These are phyloP conservation scores for Hypsopygia costalis DNA, from an alignment of 2,888 invertebrate species.

Conservation along the genomic window DNA sequence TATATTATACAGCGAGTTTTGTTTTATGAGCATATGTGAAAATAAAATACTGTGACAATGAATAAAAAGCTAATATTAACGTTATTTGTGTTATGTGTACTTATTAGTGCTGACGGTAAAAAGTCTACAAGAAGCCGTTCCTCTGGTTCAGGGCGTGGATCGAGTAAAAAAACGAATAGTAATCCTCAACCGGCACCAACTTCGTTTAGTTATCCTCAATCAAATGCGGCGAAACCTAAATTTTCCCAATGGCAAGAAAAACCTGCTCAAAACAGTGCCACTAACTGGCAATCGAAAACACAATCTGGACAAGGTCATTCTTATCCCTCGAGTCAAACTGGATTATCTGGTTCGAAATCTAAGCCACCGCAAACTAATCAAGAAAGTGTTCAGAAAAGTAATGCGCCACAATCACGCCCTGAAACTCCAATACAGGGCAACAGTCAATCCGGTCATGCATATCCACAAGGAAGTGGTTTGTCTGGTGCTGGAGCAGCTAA, in stretches of 20 bases:
- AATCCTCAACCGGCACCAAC: slow-evolving; percentile 63
- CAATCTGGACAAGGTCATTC: slow-evolving; percentile 46
- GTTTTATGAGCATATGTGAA: neutral
- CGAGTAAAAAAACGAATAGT: slow-evolving; percentile 46
- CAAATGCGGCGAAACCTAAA: slow-evolving; percentile 52
- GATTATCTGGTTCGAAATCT: slow-evolving; percentile 50
- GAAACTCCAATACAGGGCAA: slow-evolving; percentile 28
- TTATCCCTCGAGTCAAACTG: slow-evolving; percentile 62
- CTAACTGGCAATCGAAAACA: slow-evolving; percentile 43
- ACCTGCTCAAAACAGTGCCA: slow-evolving; percentile 42
- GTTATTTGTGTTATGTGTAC: slow-evolving; percentile 33
- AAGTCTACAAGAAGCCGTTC: slow-evolving; percentile 60
- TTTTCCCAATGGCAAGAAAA: slow-evolving; percentile 68
- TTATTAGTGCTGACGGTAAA: slow-evolving; percentile 45
- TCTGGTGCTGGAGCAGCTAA: slow-evolving; percentile 9
- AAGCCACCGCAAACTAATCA: slow-evolving; percentile 47
- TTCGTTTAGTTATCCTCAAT: slow-evolving; percentile 59
- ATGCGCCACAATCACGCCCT: slow-evolving; percentile 36
- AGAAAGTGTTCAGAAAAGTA: slow-evolving; percentile 56
- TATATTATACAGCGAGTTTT: neutral
- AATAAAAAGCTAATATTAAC: slow-evolving; percentile 34
- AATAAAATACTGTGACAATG: slow-evolving; percentile 30
- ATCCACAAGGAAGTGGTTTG: slow-evolving; percentile 22
- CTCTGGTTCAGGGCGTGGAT: slow-evolving; percentile 54
- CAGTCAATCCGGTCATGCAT: slow-evolving; percentile 45